Evolutionary conservation across 2,797 vertebrate species (phyloP).

Genomic region (Tarsius wallacei): DNA sequence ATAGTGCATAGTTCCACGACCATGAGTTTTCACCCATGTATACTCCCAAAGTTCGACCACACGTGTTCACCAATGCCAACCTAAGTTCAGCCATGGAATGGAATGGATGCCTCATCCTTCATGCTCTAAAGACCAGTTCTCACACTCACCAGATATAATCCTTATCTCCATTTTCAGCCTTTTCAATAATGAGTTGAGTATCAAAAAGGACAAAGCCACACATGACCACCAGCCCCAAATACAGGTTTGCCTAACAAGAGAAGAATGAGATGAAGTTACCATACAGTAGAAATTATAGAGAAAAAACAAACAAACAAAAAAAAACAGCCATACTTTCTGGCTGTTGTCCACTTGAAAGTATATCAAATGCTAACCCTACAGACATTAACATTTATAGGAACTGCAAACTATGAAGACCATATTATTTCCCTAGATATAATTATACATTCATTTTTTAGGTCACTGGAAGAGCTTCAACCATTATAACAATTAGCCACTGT

Average conservation of each 20-base stretch:
- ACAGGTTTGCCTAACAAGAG: constrained; percentile 94
- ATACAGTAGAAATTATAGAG: not conserved
- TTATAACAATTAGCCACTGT: constrained; percentile 32
- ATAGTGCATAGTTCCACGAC: not conserved
- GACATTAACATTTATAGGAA: not conserved
- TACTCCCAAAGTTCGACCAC: not conserved
- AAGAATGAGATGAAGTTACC: not conserved
- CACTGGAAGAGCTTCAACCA: not conserved
- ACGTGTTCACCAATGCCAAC: not conserved
- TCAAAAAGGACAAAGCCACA: constrained; percentile 99
- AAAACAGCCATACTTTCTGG: not conserved
- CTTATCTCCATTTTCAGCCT: constrained; percentile 97
- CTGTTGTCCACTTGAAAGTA: not conserved
- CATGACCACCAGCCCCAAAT: constrained; percentile 96
- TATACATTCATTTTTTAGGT: not conserved
- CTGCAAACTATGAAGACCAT: not conserved
- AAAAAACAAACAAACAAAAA: not conserved
- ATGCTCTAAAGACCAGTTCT: not conserved
- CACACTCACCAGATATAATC: constrained; percentile 97
- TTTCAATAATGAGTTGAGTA: constrained; percentile 99
- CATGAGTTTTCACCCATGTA: not conserved
- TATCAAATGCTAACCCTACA: not conserved
- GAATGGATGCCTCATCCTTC: not conserved
- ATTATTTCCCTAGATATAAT: not conserved
- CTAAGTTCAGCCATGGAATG: not conserved